Evolutionary conservation across 2,888 invertebrate species (phyloP), one percentile per base, ranked within the genome.

Genomic region (Xylocampa areola): DNA sequence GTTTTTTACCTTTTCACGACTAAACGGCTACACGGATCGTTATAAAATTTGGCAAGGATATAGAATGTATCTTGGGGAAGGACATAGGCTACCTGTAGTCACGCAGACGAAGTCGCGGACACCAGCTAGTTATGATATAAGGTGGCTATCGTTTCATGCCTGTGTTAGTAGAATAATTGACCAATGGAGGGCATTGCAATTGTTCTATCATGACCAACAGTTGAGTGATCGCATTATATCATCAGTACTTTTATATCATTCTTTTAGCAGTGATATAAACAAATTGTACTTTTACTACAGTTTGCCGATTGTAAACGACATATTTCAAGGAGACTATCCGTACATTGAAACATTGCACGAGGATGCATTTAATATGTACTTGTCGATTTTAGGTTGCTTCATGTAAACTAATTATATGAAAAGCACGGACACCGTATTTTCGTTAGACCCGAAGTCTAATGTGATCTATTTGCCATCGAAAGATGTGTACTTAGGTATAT

Each of bases 121-220:
- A n/a, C n/a, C n/a, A n/a, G n/a, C n/a, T n/a, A n/a, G n/a, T 19
- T 43, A 43, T 16, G 30, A 43, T 10, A 43, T 43, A 19, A 17
- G 43, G 2, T 43, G 43, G 43, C 21, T 43, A 4, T 43, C 30
- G 4, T 11, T 43, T 8, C 53, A 65, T 45, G 36, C 54, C 16
- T 65, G 67, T 35, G 13, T 54, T 8, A 57, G 29, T 33, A 51
- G 40, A 52, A 62, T 35, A 27, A 39, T 48, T 41, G 30, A 47
- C 16, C 48, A 35, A 36, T 33, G 41, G 55, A n/a, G 23, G 11
- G 29, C 43, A n/a, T 11, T 43, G 5, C 16, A 43, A 19, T 4
- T 32, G 19, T 43, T 19, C n/a, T 29, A 30, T 43, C 29, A 30
- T 1, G 17, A 6, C 8, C 37, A 48, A 48, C 19, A 48, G 25